Conservation (phyloP, 2,888 invertebrate species). For the Ophioninae sp. region DNA sequence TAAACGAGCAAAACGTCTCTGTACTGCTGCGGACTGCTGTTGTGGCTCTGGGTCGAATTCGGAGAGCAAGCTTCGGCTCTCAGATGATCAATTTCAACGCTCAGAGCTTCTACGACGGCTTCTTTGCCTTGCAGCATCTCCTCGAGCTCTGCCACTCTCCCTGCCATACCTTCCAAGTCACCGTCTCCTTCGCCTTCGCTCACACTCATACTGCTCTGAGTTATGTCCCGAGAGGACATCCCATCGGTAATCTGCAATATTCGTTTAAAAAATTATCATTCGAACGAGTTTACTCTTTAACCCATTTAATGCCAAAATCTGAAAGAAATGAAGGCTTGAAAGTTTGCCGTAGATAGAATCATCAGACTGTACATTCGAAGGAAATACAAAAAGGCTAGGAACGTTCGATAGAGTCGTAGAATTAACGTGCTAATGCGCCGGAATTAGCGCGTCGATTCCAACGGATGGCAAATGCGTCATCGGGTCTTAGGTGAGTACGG, state of each 20-base stretch:
- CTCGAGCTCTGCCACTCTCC: conserved; percentile 80
- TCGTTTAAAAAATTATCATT: background rate
- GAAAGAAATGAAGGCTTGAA: no score
- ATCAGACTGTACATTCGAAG: no score
- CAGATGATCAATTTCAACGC: conserved; percentile 82
- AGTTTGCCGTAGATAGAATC: no score
- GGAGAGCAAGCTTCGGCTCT: conserved; percentile 81
- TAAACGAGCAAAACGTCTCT: conserved; percentile 88
- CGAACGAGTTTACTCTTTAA: background rate
- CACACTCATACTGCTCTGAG: conserved; percentile 77
- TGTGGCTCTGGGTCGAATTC: conserved; percentile 82
- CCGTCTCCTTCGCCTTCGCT: conserved; percentile 79
- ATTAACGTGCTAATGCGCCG: no score
- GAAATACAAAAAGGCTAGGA: no score
- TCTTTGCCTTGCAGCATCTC: conserved; percentile 81
- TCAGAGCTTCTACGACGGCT: conserved; percentile 81
- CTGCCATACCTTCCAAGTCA: conserved; percentile 77
- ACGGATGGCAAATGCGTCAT: no score
- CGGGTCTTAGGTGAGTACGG: no score
- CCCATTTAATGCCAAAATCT: no score
- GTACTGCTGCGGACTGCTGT: conserved; percentile 87
- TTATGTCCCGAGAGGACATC: conserved; percentile 73
- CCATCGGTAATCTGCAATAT: conserved; percentile 71
- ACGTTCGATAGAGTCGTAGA: no score
- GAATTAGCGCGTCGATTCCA: no score